Conservation (phyloP, 2,888 invertebrate genomes). For the Erebia epiphron region DNA sequence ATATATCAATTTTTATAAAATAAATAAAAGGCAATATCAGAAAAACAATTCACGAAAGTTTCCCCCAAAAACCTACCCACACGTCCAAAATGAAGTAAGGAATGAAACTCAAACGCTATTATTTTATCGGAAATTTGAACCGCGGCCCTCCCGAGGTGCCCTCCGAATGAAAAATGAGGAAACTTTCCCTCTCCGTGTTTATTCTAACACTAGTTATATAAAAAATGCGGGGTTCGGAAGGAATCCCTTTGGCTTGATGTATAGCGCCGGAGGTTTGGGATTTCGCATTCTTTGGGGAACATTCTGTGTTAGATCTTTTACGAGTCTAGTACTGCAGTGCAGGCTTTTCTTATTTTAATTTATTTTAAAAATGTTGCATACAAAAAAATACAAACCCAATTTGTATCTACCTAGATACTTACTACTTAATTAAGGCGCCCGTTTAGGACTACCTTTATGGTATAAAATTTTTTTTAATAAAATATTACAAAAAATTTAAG, state of each 20-base stretch:
- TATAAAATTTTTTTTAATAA: too few species aligned
- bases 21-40: neutral
- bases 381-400: too few species aligned
- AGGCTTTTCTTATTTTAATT: neutral
- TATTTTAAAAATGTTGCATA: too few species aligned
- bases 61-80: constrained; percentile 26
- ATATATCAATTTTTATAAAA: neutral
- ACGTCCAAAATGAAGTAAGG: constrained; percentile 52
- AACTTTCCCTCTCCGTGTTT: constrained; percentile 75
- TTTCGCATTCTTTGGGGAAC: constrained; percentile 37
- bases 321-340: neutral
- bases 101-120: constrained; percentile 55
- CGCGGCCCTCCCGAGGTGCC: constrained; percentile 59
- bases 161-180: constrained; percentile 72
- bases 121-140: constrained; percentile 67
- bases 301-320: neutral
- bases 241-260: constrained; percentile 54
- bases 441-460: too few species aligned
- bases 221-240: constrained; percentile 53
- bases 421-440: too few species aligned
- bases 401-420: too few species aligned
- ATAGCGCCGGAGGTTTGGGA: constrained; percentile 38
- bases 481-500: too few species aligned
- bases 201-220: constrained; percentile 75
- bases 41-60: constrained; percentile 21